phyloP scores from a whole-genome alignment of 2,888 invertebrate genomes.

The Aromia moschata region DNA sequence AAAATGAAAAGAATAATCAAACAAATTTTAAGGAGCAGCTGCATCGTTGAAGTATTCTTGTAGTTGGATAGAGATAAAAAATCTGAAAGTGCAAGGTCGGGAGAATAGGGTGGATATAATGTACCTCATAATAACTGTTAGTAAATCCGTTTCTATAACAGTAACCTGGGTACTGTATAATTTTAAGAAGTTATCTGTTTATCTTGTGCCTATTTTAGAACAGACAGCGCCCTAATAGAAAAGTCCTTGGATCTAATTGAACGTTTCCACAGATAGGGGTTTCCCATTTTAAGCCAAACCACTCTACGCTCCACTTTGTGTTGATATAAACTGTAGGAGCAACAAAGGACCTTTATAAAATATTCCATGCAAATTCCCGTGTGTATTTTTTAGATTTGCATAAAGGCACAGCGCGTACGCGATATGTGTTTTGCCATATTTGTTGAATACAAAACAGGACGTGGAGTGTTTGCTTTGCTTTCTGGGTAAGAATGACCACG shows the following conservation, averaged over 20 bases:
- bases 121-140: too few species aligned
- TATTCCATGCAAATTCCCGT: constrained; percentile 14
- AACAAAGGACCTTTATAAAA: too few species aligned
- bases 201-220: neutral
- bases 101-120: too few species aligned
- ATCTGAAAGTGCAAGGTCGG: too few species aligned
- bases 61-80: too few species aligned
- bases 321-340: neutral
- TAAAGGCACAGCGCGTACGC: neutral
- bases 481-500: neutral
- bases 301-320: constrained; percentile 1
- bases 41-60: too few species aligned
- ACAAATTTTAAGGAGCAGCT: too few species aligned
- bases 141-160: too few species aligned
- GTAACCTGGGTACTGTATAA: too few species aligned
- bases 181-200: too few species aligned
- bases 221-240: constrained; percentile 1
- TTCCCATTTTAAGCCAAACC: constrained; percentile 17
- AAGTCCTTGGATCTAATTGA: constrained; percentile 18
- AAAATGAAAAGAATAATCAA: too few species aligned
- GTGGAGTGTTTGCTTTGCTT: neutral
- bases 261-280: constrained; percentile 21
- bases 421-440: constrained; percentile 11
- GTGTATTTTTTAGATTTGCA: constrained; percentile 12
- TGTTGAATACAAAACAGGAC: constrained; percentile 23